phyloP scores from a whole-genome alignment of 2,888 invertebrate species.

The Eurois occulta region DNA sequence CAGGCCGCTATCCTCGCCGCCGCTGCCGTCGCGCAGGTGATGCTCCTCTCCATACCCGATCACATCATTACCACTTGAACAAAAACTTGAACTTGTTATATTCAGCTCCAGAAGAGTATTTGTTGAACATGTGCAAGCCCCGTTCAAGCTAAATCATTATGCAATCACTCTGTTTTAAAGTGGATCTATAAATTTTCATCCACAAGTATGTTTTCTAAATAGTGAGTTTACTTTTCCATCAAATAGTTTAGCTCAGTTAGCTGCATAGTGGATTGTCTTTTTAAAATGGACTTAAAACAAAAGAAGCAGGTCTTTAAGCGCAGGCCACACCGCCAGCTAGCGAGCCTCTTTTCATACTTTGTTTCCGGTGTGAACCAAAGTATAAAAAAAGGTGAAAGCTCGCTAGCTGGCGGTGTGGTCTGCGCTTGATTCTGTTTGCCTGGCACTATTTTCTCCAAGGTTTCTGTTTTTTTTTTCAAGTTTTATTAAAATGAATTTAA shows the following conservation, averaged over 20 bases:
- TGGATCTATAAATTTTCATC: not conserved
- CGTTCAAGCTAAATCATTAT: not conserved
- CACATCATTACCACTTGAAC: not conserved
- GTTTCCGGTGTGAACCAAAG: too few relatives aligned
- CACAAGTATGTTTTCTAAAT: not conserved
- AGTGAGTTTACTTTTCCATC: not conserved
- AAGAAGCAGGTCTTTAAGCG: not conserved
- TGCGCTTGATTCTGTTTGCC: not conserved
- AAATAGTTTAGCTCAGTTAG: not conserved
- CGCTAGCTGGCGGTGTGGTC: too few relatives aligned
- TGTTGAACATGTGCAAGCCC: not conserved
- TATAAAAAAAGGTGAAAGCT: too few relatives aligned
- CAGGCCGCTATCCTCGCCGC: conserved; percentile 91
- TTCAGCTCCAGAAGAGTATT: not conserved
- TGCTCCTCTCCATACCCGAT: not conserved
- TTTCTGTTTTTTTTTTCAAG: not conserved
- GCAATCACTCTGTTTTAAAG: not conserved
- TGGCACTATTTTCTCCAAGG: not conserved
- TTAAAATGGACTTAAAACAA: not conserved
- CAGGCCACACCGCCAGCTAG: too few relatives aligned
- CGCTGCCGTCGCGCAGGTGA: conserved; percentile 90
- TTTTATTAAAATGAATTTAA: not conserved
- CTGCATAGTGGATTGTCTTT: not conserved
- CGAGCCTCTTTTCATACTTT: too few relatives aligned
- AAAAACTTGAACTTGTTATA: not conserved